These are phyloP conservation scores for Elysia chlorotica DNA, from an alignment of 1,140 invertebrate species.

Conservation along the genomic window DNA sequence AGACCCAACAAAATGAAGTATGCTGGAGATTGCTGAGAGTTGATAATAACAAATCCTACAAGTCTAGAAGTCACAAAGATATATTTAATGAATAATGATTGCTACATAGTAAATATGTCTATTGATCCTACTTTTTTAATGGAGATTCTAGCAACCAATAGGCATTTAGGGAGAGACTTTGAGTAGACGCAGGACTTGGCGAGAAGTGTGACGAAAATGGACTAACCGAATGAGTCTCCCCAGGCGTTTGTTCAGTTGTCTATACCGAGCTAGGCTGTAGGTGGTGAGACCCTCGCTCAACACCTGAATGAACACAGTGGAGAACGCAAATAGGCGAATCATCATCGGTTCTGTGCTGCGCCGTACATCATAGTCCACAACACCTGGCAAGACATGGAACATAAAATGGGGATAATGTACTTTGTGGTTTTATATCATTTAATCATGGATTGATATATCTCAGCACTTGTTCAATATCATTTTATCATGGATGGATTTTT, in stretches of 20 bases:
- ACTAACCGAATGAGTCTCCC: slow-evolving; percentile 63
- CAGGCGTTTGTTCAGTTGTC: slow-evolving; percentile 61
- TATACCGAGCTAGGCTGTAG: slow-evolving; percentile 60
- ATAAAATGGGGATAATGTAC: not conserved
- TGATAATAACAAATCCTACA: too few species aligned
- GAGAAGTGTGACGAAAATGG: too few species aligned
- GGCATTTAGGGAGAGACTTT: too few species aligned
- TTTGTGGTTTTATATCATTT: not conserved
- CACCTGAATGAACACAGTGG: slow-evolving; percentile 70
- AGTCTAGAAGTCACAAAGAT: too few species aligned
- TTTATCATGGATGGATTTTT: not conserved
- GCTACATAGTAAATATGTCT: too few species aligned
- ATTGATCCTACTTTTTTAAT: too few species aligned
- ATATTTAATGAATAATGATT: too few species aligned
- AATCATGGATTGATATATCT: not conserved
- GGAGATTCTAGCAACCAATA: too few species aligned
- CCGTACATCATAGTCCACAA: slow-evolving; percentile 67
- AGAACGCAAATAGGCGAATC: slow-evolving; percentile 74
- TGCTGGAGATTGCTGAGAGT: too few species aligned
- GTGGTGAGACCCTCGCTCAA: slow-evolving; percentile 73
- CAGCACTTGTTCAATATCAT: not conserved
- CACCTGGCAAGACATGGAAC: slow-evolving; percentile 30
- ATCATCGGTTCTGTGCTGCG: slow-evolving; percentile 70
- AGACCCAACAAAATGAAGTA: too few species aligned
- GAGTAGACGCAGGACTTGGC: too few species aligned